phyloP scores from a whole-genome alignment of 1,140 invertebrate species.

The Drosophila erecta region DNA sequence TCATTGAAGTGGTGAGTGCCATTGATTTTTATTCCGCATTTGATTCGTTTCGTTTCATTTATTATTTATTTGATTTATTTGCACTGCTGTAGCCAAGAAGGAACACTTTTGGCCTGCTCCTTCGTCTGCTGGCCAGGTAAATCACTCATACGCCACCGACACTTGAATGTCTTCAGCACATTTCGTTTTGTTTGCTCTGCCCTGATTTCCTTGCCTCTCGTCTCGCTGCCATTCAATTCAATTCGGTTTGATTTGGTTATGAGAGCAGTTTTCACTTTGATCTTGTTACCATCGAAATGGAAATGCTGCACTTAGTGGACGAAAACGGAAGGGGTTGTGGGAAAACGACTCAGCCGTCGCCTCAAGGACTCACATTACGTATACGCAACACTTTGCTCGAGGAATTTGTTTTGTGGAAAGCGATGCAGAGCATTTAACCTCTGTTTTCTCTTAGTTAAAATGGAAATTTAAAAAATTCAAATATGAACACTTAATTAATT shows the following conservation, averaged over 20 bases:
- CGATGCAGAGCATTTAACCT: not conserved
- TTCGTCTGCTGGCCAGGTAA: slow-evolving; percentile 28
- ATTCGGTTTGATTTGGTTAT: slow-evolving; percentile 36
- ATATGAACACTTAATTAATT: no score
- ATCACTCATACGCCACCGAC: slow-evolving; percentile 74
- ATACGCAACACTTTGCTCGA: not conserved
- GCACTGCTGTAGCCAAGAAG: slow-evolving; percentile 46
- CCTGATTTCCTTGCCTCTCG: not conserved
- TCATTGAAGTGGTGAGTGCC: slow-evolving; percentile 77
- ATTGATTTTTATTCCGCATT: slow-evolving; percentile 82
- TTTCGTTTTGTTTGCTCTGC: slow-evolving; percentile 36
- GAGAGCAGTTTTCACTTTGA: slow-evolving; percentile 41
- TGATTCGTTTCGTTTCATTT: slow-evolving; percentile 81
- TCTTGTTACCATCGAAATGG: slow-evolving; percentile 42
- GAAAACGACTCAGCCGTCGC: not conserved
- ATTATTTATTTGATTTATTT: slow-evolving; percentile 83
- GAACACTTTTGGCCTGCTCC: slow-evolving; percentile 29
- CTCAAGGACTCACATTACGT: slow-evolving; percentile 1
- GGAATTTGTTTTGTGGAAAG: not conserved
- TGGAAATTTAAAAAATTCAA: not conserved
- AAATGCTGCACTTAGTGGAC: slow-evolving; percentile 7
- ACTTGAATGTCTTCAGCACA: slow-evolving; percentile 52
- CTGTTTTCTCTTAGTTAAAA: not conserved
- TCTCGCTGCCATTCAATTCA: slow-evolving; percentile 1
- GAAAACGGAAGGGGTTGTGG: not conserved